These are phyloP conservation scores for Polypterus bichir DNA, from an alignment of 2,113 vertebrate genomes.

Conservation along the genomic window DNA sequence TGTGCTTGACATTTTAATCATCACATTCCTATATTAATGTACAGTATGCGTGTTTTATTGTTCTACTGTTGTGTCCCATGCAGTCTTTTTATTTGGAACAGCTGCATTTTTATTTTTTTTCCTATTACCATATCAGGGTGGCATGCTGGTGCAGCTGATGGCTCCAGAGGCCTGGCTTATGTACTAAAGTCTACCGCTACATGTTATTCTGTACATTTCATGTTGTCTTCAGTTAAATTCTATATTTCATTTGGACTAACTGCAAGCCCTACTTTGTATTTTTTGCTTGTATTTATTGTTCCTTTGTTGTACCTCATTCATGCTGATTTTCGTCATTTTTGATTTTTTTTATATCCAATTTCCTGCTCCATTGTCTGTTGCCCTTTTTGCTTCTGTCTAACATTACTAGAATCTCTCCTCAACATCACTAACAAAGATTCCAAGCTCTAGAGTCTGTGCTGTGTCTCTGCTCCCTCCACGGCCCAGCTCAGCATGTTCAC, in stretches of 20 bases:
- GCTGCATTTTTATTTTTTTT: slow-evolving; percentile 11
- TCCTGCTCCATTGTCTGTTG: slow-evolving; percentile 36
- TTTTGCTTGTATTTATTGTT: neutral
- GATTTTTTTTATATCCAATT: slow-evolving; percentile 29
- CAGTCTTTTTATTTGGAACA: slow-evolving; percentile 16
- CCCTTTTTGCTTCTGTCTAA: slow-evolving; percentile 45
- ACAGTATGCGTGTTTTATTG: neutral
- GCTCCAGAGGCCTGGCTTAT: too few species aligned
- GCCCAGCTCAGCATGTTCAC: slow-evolving; percentile 60
- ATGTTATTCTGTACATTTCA: neutral
- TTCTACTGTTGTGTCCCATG: neutral
- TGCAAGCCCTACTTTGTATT: neutral
- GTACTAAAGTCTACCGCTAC: neutral
- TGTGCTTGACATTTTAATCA: neutral
- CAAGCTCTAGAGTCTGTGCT: slow-evolving; percentile 64
- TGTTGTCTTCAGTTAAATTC: neutral
- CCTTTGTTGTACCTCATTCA: neutral
- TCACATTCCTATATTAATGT: neutral
- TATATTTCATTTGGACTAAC: too few species aligned
- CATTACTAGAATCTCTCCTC: slow-evolving; percentile 63
- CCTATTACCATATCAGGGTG: neutral
- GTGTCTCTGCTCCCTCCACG: slow-evolving; percentile 50
- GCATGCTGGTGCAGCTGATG: neutral
- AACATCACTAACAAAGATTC: slow-evolving; percentile 75
- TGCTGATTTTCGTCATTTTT: slow-evolving; percentile 15